Base-by-base conservation (phyloP, 2,797 vertebrate species). In the Oreochromis mossambicus region DNA sequence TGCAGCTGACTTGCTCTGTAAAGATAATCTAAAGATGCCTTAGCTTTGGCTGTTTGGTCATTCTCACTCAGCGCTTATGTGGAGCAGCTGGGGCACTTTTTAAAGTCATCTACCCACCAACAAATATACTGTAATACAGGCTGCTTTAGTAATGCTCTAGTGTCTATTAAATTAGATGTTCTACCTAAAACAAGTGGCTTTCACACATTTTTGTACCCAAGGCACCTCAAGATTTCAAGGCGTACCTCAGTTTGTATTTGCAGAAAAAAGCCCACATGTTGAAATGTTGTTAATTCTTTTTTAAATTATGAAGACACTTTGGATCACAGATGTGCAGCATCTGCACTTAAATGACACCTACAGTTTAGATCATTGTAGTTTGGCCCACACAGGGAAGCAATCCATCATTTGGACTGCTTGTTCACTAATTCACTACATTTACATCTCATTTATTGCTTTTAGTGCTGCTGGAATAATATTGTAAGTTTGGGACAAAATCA, bases 181-280 rank as follows among this genome's bases (percentile, higher is more conserved):
- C n/a, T 0, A 51, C 4, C 46, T 13, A 51, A 75, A 75, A 50
- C 26, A 13, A 34, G 46, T 50, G 26, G 70, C 19, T 75, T 75
- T 75, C 70, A 50, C 17, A 6, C 26, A 75, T 51, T 34, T 63
- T 50, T 75, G 17, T 34, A 29, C 43, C 15, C 46, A 50, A 75
- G 24, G 0, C 43, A 6, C 17, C 7, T 10, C 26, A 32, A 32
- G 48, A 50, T 75, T 75, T 75, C 26, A 50, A 50, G 26, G 70
- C 17, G 0, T 29, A 15, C 0, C 0, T 13, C 3, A 8, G 10
- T 75, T 75, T 32, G 43, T 75, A n/a, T 75, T 50, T 75, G 26
- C 70, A 32, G 43, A 50, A 75, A 50, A 50, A n/a, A 32, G 24
- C 43, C 15, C 26, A 50, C 43, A 50, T 73, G 15, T 73, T 48